phyloP scores from a whole-genome alignment of 2,797 vertebrate species.

The Synanceia verrucosa region DNA sequence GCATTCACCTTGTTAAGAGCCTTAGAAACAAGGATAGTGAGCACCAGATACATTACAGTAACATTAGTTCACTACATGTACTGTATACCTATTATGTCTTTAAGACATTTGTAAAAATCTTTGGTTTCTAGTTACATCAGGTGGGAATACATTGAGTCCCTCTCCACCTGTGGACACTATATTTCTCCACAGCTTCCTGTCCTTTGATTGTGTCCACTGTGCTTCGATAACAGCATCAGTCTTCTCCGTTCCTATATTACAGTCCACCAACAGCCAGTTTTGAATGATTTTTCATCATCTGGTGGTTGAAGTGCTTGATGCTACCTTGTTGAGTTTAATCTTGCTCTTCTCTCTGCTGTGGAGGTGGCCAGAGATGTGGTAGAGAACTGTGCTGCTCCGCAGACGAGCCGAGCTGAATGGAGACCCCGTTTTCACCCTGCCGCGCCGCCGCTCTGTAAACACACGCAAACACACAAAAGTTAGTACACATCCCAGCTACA shows the following conservation, averaged over 20 bases:
- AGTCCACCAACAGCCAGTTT: conserved; percentile 2
- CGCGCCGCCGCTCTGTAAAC: conserved; percentile 88
- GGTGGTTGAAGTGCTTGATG: conserved; percentile 4
- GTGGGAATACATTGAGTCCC: not conserved
- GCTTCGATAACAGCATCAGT: conserved; percentile 15
- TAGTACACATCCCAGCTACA: conserved; percentile 26
- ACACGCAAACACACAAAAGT: conserved; percentile 32
- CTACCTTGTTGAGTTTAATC: conserved; percentile 97
- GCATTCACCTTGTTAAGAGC: no score
- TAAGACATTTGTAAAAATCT: not conserved
- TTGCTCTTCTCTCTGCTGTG: conserved; percentile 96
- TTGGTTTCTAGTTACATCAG: not conserved
- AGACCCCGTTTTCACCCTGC: conserved; percentile 88
- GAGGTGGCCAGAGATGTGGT: conserved; percentile 97
- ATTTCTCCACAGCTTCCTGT: not conserved
- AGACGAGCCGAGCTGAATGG: conserved; percentile 89
- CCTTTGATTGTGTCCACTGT: not conserved
- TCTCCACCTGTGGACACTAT: not conserved
- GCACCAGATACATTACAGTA: not conserved
- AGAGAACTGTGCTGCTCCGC: conserved; percentile 92
- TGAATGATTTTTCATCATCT: not conserved
- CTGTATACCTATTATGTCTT: not conserved
- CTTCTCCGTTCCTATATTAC: conserved; percentile 10
- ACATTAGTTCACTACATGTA: not conserved
- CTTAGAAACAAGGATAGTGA: not conserved